These are phyloP conservation scores for Sterna hirundo DNA, from an alignment of 2,113 vertebrate genomes.

Conservation along the genomic window DNA sequence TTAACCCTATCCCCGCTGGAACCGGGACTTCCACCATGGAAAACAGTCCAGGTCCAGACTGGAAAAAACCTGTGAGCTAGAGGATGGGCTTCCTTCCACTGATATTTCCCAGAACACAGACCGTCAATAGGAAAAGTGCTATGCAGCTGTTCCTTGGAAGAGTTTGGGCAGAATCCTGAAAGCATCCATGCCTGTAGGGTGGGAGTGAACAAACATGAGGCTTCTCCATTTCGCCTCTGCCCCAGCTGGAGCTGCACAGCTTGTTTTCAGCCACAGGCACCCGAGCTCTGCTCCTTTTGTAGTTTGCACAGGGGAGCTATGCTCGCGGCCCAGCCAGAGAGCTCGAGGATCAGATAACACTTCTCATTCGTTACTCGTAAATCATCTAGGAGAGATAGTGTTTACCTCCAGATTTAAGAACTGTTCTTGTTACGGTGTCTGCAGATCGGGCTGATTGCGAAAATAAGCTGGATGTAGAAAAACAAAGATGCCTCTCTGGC, in stretches of 20 bases:
- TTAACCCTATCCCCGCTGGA: no score
- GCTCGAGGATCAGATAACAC: background rate
- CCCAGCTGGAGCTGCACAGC: background rate
- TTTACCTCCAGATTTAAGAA: background rate
- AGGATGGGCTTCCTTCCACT: background rate
- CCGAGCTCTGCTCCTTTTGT: background rate
- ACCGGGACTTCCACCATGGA: no score
- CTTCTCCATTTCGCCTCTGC: background rate
- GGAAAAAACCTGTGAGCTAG: background rate
- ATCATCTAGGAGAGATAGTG: background rate
- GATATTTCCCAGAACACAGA: background rate
- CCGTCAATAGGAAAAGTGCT: background rate
- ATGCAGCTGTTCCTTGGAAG: background rate
- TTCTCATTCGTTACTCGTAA: background rate
- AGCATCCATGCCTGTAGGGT: background rate
- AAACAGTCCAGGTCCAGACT: background rate
- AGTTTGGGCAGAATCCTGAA: background rate
- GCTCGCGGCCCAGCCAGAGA: background rate
- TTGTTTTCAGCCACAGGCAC: background rate
- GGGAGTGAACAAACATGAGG: fast-evolving
- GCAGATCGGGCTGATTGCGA: background rate
- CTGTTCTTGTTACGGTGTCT: background rate
- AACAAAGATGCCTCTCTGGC: background rate
- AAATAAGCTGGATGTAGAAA: background rate
- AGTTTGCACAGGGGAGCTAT: background rate